Conservation (phyloP, 2,113 vertebrate species). For the Hippocampus abdominalis region DNA sequence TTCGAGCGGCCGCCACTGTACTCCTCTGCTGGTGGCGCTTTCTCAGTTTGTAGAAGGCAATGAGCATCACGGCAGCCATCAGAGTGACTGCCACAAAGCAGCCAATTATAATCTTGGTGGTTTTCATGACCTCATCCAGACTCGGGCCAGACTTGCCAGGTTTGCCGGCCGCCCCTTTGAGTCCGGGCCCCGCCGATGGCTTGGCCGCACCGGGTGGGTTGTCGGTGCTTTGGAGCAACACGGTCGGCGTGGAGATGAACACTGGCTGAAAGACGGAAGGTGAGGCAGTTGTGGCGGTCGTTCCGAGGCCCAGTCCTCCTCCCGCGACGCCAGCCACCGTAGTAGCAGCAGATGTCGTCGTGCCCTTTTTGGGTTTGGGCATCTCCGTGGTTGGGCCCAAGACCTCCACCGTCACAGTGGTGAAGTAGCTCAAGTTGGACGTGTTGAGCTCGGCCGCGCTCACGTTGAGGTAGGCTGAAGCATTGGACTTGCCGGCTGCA, state of each 20-base stretch:
- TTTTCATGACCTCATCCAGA: conserved; percentile 97
- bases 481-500: conserved; percentile 92
- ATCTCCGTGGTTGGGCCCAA: conserved; percentile 84
- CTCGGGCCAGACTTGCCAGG: conserved; percentile 79
- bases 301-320: conserved; percentile 49
- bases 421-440: conserved; percentile 96
- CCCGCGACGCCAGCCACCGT: conserved; percentile 49
- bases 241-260: conserved; percentile 92
- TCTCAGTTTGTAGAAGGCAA: conserved; percentile 96
- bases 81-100: conserved; percentile 97
- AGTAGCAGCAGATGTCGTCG: conserved; percentile 63
- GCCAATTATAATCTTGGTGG: conserved; percentile 98
- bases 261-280: conserved; percentile 91
- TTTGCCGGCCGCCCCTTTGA: conserved; percentile 75
- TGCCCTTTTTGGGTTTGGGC: conserved; percentile 84
- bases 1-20: conserved; percentile 87
- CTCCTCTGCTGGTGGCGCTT: conserved; percentile 95
- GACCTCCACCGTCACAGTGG: conserved; percentile 93
- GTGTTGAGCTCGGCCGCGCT: conserved; percentile 95
- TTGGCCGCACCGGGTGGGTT: conserved; percentile 74
- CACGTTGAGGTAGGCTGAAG: conserved; percentile 96
- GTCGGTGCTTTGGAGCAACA: conserved; percentile 86
- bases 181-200: conserved; percentile 71
- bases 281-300: conserved; percentile 79
- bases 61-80: conserved; percentile 93